Conservation (phyloP, 1,140 invertebrate species). For the Melipona quadrifasciata region DNA sequence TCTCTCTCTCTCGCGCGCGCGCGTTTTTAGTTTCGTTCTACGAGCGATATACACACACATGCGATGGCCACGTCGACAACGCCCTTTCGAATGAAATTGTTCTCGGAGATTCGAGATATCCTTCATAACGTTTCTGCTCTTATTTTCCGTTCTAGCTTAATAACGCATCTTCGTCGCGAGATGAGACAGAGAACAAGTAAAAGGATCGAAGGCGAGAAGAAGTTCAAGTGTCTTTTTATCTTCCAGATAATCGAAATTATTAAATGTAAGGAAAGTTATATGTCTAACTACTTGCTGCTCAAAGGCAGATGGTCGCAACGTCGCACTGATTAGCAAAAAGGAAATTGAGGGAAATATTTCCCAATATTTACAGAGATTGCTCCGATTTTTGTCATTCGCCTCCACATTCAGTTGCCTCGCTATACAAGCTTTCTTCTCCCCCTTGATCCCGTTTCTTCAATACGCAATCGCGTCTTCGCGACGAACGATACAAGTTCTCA, state of each 20-base stretch:
- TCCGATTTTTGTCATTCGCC: background rate
- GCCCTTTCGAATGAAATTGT: background rate
- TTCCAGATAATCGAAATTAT: background rate
- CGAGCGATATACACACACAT: background rate
- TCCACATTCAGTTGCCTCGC: background rate
- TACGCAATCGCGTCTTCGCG: background rate
- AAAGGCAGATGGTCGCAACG: no score
- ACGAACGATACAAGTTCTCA: background rate
- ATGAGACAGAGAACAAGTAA: background rate
- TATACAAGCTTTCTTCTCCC: no score
- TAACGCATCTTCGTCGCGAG: background rate
- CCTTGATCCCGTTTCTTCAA: background rate
- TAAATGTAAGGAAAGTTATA: background rate
- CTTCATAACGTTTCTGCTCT: background rate
- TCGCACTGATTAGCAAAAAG: background rate
- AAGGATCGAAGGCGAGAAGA: background rate
- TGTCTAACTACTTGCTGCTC: background rate
- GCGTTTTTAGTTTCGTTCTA: slow-evolving; percentile 27
- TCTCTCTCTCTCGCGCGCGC: background rate
- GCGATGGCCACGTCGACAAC: background rate
- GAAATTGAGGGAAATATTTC: background rate
- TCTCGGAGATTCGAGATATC: background rate
- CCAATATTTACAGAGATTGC: background rate
- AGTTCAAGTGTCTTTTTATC: background rate
- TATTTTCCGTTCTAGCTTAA: background rate